These are phyloP conservation scores for Echiichthys vipera DNA, from an alignment of 2,797 vertebrate genomes.

Conservation along the genomic window DNA sequence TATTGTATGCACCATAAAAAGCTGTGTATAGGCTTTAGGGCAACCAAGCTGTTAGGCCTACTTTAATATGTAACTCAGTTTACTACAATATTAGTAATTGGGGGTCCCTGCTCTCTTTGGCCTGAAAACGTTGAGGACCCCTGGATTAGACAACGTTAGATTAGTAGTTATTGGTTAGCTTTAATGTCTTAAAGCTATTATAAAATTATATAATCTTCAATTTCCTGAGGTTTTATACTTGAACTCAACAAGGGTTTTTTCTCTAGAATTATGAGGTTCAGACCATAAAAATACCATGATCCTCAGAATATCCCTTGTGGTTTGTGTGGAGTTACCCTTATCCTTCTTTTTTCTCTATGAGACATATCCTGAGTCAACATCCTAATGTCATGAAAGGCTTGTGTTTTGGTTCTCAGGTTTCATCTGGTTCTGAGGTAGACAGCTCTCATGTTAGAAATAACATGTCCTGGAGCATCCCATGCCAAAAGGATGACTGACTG, in stretches of 20 bases:
- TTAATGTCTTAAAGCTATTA: neutral
- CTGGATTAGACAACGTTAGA: neutral
- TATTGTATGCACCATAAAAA: no score
- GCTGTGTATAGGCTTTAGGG: no score
- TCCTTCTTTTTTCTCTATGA: conserved; percentile 23
- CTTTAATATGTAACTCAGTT: no score
- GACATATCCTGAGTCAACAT: conserved; percentile 44
- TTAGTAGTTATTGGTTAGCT: neutral
- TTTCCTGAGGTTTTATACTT: conserved; percentile 15
- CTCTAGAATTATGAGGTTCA: conserved; percentile 23
- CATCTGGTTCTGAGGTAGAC: conserved; percentile 46
- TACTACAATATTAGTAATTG: no score
- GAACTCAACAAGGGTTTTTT: conserved; percentile 1
- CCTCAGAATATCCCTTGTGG: conserved; percentile 41
- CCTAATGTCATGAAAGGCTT: conserved; percentile 48
- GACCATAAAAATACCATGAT: conserved; percentile 47
- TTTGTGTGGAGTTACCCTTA: conserved; percentile 51
- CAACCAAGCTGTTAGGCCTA: no score
- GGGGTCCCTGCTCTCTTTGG: no score
- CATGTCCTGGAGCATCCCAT: conserved; percentile 33
- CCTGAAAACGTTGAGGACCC: no score
- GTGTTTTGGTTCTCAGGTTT: conserved; percentile 59
- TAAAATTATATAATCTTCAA: neutral
- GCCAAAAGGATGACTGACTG: conserved; percentile 20
- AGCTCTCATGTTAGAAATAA: conserved; percentile 50